These are phyloP conservation scores for Pteria penguin DNA, from an alignment of 2,888 invertebrate genomes.

Conservation along the genomic window DNA sequence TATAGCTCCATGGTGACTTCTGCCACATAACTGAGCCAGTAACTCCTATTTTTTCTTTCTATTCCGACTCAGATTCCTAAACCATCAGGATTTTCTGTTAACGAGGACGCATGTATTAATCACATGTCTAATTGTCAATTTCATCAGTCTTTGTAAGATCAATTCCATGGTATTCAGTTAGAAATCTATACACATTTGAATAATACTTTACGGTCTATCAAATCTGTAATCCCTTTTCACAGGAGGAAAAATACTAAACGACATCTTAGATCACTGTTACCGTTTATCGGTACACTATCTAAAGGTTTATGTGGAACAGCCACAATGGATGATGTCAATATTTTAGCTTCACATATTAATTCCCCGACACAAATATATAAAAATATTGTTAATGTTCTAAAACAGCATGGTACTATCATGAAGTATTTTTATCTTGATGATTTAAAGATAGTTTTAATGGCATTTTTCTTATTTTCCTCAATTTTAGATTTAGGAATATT, in stretches of 20 bases:
- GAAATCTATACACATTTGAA: not conserved
- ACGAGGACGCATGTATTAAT: not conserved
- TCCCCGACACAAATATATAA: slow-evolving; percentile 9
- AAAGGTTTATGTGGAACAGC: slow-evolving; percentile 24
- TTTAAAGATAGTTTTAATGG: no score
- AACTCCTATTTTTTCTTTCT: no score
- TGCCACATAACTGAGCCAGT: no score
- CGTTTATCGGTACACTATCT: slow-evolving; percentile 20
- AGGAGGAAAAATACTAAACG: not conserved
- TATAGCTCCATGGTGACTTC: no score
- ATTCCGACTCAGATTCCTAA: not conserved
- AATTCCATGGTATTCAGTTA: not conserved
- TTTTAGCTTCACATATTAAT: slow-evolving; percentile 35
- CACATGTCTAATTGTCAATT: slow-evolving; percentile 1
- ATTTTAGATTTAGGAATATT: no score
- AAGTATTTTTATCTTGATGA: no score
- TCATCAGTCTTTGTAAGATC: slow-evolving; percentile 1
- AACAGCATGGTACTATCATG: slow-evolving; percentile 34
- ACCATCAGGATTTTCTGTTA: not conserved
- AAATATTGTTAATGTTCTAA: slow-evolving; percentile 7
- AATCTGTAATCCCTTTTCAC: not conserved
- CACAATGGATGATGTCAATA: slow-evolving; percentile 30
- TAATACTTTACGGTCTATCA: not conserved
- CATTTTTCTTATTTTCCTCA: no score
- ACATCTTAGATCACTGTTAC: not conserved